Base-by-base conservation (phyloP, 2,888 invertebrate genomes). In the Chymomyza fuscimana region DNA sequence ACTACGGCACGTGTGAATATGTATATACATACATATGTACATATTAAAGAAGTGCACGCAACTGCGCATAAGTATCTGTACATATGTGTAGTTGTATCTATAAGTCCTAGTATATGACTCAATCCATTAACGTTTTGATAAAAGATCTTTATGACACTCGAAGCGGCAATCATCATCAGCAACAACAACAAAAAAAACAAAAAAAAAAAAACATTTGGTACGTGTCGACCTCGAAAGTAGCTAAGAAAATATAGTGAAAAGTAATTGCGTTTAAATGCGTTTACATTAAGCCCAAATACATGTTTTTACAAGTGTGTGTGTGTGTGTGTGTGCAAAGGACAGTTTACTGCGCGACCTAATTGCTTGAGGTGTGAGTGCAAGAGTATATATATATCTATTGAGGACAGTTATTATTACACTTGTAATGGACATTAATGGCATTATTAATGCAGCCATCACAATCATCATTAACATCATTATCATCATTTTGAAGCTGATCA, bases 91-190 rank as follows among this genome's bases (percentile, higher is more conserved):
- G 7, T 7, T 10, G 58, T 58, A 15, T 19, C 32, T 32, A 32
- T 32, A 32, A 32, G 32, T 32, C 29, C 51, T 29, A 51, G 32
- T 15, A 81, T 82, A 87, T 82, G 86, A 84, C 89, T 89, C 88
- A 87, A 88, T 87, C 88, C 87, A 87, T 89, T 87, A 87, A 84
- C 82, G 82, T 87, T 89, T 86, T 87, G 87, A 87, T 87, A 87
- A 87, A 89, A 89, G 87, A 87, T 87, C 87, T 87, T 81, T 87
- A 87, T 89, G 89, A 89, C 89, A 87, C 87, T 89, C 86, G 72
- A 86, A 86, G 88, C 86, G 77, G 84, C 88, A 84, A 82, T 86
- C 87, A 87, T 86, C 85, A 86, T 86, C 85, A 86, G 71, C 73
- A 82, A 62, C 78, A 79, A 65, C 75, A 77, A 50, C 70, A 68